phyloP scores from a whole-genome alignment of 2,113 vertebrate genomes.

The Lepus timidus region DNA sequence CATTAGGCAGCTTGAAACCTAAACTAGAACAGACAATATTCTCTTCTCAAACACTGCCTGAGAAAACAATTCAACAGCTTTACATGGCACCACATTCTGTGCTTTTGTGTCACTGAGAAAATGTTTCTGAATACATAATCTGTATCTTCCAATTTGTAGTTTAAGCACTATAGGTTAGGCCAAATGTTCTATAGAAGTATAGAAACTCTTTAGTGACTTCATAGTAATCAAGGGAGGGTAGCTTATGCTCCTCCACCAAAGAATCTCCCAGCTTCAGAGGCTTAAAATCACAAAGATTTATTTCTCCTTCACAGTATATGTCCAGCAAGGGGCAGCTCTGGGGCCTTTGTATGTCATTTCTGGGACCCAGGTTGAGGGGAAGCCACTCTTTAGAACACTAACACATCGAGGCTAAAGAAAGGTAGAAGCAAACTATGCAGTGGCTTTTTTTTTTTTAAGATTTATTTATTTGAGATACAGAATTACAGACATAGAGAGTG shows the following conservation, averaged over 20 bases:
- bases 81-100: slow-evolving; percentile 14
- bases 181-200: background rate
- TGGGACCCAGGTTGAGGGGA: background rate
- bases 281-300: background rate
- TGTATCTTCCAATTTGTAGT: slow-evolving; percentile 34
- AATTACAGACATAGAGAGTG: too few species aligned
- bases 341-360: background rate
- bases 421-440: background rate
- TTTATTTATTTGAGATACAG: too few species aligned
- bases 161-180: background rate
- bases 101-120: slow-evolving; percentile 62
- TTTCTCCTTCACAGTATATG: background rate
- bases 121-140: slow-evolving; percentile 39
- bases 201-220: slow-evolving; percentile 4
- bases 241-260: background rate
- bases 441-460: background rate
- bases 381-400: background rate
- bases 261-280: background rate
- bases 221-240: slow-evolving; percentile 1
- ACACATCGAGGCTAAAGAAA: background rate
- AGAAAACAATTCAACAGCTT: slow-evolving; percentile 56
- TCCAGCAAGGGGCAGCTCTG: background rate
- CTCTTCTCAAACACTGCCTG: slow-evolving; percentile 1
- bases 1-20: slow-evolving; percentile 44
- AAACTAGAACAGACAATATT: slow-evolving; percentile 42